phyloP scores from a whole-genome alignment of 1,140 invertebrate species.

The Rhagoletis zephyria region DNA sequence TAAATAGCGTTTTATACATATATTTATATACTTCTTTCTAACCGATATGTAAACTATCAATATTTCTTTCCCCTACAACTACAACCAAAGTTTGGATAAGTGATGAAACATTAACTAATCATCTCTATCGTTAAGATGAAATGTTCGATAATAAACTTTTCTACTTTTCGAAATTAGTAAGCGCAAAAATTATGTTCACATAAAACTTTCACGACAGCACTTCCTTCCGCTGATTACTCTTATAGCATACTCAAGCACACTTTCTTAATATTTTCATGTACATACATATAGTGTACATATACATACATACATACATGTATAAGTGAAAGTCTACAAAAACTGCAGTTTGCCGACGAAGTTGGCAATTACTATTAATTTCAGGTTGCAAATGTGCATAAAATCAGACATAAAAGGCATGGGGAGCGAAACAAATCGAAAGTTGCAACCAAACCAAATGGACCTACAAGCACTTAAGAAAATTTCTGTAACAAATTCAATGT shows the following conservation, averaged over 20 bases:
- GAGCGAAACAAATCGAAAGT: not conserved
- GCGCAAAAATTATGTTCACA: not conserved
- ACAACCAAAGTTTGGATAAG: not conserved
- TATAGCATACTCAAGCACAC: not conserved
- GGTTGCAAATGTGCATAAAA: conserved; percentile 22
- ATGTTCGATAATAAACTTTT: conserved; percentile 18
- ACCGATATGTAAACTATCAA: no score
- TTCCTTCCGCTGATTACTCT: not conserved
- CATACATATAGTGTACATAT: no score
- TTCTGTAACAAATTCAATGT: not conserved
- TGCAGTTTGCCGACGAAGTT: conserved; percentile 3
- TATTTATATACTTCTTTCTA: no score
- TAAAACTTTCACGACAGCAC: not conserved
- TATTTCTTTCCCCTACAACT: no score
- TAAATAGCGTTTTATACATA: no score
- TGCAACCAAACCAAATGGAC: not conserved
- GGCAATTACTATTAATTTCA: conserved; percentile 6
- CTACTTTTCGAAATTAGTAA: conserved; percentile 29
- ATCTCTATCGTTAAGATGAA: not conserved
- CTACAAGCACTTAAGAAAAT: not conserved
- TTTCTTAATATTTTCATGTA: not conserved
- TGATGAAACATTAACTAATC: not conserved
- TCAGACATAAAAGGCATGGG: not conserved
- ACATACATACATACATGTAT: no score
- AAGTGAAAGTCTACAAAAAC: no score